Conservation (phyloP, 2,113 vertebrate species). For the Myotis davidii region DNA sequence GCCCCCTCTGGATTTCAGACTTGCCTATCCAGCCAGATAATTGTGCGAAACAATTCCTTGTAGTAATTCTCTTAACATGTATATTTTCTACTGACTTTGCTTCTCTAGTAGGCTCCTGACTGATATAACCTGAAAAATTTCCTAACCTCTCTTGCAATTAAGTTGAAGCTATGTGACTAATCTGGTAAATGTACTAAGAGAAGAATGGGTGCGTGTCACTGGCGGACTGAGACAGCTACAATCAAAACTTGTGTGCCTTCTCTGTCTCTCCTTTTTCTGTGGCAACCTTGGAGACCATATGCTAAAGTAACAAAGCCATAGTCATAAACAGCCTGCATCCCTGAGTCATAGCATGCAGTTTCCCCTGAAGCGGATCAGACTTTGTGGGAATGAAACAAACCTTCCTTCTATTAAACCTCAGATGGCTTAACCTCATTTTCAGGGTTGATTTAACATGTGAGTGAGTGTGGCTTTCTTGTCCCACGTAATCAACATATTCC, state of each 20-base stretch:
- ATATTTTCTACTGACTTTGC: neutral
- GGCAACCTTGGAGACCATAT: neutral
- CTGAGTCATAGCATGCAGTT: neutral
- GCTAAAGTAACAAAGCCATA: neutral
- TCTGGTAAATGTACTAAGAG: neutral
- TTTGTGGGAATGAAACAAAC: neutral
- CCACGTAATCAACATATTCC: neutral
- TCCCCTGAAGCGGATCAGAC: neutral
- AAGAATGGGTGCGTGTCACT: neutral
- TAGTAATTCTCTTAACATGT: neutral
- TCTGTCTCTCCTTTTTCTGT: neutral
- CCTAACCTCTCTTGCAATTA: neutral
- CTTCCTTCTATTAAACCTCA: neutral
- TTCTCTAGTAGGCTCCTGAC: slow-evolving; percentile 4
- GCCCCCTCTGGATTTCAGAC: neutral
- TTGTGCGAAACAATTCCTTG: neutral
- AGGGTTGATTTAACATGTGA: neutral
- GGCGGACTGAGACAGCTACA: neutral
- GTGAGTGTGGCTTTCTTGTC: neutral
- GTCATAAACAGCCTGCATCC: neutral
- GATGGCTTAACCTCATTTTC: neutral
- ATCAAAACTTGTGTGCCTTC: neutral
- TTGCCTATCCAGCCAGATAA: neutral
- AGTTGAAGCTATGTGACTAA: neutral
- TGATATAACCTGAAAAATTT: neutral